Percentiles rank a stretch among this genome's conserved stretches.
phyloP scores from a whole-genome alignment of 2,797 vertebrate species.

The Lagothrix lagotricha region DNA sequence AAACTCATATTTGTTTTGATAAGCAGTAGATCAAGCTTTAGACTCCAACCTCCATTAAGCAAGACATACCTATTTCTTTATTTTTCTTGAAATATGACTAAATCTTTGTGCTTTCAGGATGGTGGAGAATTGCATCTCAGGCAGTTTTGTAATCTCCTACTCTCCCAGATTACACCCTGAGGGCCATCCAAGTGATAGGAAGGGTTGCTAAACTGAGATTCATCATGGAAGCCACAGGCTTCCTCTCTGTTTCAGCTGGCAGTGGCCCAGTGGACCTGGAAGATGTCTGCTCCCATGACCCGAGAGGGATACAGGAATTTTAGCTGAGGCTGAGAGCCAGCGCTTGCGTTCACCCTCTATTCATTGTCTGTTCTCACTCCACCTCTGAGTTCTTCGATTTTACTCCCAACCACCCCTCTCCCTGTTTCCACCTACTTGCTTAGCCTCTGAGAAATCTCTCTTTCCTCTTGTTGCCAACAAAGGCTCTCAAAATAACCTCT shows the following conservation, averaged over 20 bases:
- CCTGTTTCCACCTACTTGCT: neutral
- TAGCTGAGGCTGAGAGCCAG: too few species aligned
- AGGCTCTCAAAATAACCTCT: neutral
- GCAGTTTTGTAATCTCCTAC: too few species aligned
- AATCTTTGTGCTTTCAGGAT: neutral
- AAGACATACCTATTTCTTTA: neutral
- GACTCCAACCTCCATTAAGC: too few species aligned
- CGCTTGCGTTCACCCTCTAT: neutral
- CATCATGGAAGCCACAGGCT: accelerated
- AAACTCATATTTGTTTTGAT: neutral
- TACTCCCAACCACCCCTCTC: neutral
- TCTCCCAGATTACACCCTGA: neutral
- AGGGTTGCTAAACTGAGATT: too few species aligned
- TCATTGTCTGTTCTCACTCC: too few species aligned
- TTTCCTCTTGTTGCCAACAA: neutral
- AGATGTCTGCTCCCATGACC: neutral
- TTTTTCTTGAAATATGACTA: neutral
- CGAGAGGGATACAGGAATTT: neutral
- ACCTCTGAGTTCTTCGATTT: neutral
- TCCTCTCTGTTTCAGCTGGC: neutral
- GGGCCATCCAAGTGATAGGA: neutral
- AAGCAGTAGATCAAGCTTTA: neutral
- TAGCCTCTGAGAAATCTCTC: neutral
- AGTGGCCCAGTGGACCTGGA: neutral
- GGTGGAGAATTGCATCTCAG: neutral